Percentiles rank a stretch among this genome's conserved stretches.
Evolutionary conservation across 1,140 invertebrate genomes (phyloP).

Genomic region (Lepidurus packardi): DNA sequence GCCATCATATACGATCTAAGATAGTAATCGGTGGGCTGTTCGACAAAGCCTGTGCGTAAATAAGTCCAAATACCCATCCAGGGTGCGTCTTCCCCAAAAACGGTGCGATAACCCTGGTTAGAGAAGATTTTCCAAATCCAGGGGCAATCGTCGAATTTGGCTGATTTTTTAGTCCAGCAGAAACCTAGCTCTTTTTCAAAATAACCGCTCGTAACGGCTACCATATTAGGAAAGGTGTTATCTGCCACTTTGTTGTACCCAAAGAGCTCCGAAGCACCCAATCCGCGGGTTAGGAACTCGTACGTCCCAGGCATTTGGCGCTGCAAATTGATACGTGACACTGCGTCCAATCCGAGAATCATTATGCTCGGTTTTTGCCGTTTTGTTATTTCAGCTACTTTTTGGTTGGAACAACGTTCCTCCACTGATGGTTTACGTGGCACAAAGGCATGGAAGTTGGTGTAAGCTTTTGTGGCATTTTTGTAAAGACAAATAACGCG

Average conservation of each 20-base stretch:
- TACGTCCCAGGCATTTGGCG: constrained; percentile 71
- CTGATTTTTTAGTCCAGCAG: neutral
- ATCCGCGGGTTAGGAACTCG: constrained; percentile 50
- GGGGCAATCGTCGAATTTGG: constrained; percentile 62
- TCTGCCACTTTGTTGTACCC: constrained; percentile 78
- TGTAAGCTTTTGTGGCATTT: neutral
- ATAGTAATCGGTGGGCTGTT: constrained; percentile 76
- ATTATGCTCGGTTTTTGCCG: constrained; percentile 55
- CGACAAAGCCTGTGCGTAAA: constrained; percentile 65
- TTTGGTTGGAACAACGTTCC: neutral
- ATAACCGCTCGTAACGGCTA: constrained; percentile 63
- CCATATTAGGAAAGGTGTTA: constrained; percentile 76
- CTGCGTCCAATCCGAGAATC: constrained; percentile 76
- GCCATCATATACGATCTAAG: constrained; percentile 65
- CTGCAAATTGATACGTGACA: constrained; percentile 76
- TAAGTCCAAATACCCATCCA: constrained; percentile 75
- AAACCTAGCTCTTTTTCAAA: constrained; percentile 53
- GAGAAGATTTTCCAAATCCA: constrained; percentile 73
- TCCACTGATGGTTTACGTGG: neutral
- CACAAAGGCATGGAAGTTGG: neutral
- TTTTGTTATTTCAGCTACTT: neutral
- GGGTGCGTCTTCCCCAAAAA: constrained; percentile 69
- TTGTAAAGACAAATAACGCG: neutral
- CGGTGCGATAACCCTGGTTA: constrained; percentile 65
- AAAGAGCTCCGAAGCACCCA: constrained; percentile 60